Base-by-base conservation (phyloP, 92 coral and sea anemone species). In the Epizoanthus rinbou region DNA sequence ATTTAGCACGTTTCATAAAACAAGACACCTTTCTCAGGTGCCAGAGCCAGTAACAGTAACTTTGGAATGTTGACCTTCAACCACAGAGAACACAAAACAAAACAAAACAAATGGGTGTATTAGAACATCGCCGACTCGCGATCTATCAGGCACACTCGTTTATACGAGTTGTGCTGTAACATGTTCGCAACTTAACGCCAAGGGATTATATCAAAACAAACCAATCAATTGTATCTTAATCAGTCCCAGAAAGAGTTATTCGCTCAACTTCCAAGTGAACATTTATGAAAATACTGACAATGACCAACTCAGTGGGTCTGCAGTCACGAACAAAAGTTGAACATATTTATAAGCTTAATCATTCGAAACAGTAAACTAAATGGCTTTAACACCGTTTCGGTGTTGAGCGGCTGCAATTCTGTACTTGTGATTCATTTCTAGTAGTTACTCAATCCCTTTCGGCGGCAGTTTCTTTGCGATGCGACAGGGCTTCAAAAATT, bases 351-450 rank as follows among this genome's bases (percentile, higher is more conserved):
- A 63, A 37, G 69, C 1, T 62, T 54, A 78, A 11, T 39, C 69
- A 60, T 19, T 78, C 70, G 70, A 78, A 78, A 10, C 18, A 43
- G 70, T 37, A 78, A 60, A 37, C 25, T 19, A 11, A 39, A 78
- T n/a, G n/a, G 58, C 58, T 74, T 74, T 54, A 28, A 56, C 33
- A 23, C 17, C 25, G 57, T 21, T 47, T n/a, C 10, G 22, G 41
- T 11, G 54, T 50, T 13, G 16, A 19, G 15, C 16, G 35, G n/a
- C 35, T 11, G 0, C 39, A 19, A 43, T 21, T 62, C 39, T 41
- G 21, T 39, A 9, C 57, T 78, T 43, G 66, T 14, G 41, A 58
- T 9, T 21, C 39, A 41, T 11, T 39, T 78, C 50, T 19, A 63
- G n/a, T 41, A 62, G 23, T n/a, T 78, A 62, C 64, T 65, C 4